Percentiles rank a stretch among this genome's conserved stretches.
Evolutionary conservation across 2,113 vertebrate genomes (phyloP).

Genomic region (Mirounga angustirostris): DNA sequence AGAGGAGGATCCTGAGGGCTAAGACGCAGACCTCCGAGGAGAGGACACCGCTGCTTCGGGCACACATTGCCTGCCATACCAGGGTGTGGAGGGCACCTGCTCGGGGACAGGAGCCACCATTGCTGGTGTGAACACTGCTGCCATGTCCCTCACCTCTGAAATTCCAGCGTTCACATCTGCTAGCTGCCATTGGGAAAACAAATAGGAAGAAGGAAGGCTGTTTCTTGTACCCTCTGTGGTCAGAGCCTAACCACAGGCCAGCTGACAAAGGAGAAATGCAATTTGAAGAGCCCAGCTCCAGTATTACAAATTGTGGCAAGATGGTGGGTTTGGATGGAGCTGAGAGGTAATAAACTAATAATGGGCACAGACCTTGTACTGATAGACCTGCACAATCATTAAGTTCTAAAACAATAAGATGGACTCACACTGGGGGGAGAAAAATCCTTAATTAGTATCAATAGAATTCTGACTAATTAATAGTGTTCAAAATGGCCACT

Average conservation of each 20-base stretch:
- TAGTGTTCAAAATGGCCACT: not conserved
- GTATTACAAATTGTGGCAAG: not conserved
- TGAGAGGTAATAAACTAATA: slow-evolving; percentile 9
- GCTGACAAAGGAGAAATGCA: not conserved
- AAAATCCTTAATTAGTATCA: not conserved
- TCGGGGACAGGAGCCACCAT: too few species aligned
- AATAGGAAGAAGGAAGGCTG: not conserved
- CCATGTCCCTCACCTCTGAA: not conserved
- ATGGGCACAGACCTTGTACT: not conserved
- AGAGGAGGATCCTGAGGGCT: not conserved
- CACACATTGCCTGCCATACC: not conserved
- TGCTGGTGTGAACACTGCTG: not conserved
- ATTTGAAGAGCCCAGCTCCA: not conserved
- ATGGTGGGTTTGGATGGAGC: not conserved
- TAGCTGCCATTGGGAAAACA: not conserved
- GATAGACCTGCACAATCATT: not conserved
- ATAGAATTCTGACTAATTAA: not conserved
- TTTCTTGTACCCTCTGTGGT: not conserved
- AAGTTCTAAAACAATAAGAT: not conserved
- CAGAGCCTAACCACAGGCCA: not conserved
- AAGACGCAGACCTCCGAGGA: not conserved
- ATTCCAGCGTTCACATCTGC: not conserved
- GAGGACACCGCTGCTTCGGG: fast-evolving
- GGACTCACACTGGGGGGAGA: not conserved
- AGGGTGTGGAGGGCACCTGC: not conserved